Conservation (phyloP, 2,797 vertebrate species). For the Columba guinea region DNA sequence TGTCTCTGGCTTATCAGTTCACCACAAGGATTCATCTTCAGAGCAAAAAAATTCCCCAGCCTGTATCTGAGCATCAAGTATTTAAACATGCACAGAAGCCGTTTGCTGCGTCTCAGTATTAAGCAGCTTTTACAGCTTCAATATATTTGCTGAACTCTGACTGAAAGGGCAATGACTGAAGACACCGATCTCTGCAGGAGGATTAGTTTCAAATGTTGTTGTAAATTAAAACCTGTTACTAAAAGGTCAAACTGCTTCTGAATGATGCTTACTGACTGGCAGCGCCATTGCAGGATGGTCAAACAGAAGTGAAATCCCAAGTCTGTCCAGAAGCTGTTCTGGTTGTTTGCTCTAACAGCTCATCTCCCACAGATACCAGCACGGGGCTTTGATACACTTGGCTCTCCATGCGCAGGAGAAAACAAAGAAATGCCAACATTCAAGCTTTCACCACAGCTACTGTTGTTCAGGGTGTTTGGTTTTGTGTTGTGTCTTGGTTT, state of each 20-base stretch:
- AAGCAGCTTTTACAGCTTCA: background rate
- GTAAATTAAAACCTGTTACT: background rate
- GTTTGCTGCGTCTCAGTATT: background rate
- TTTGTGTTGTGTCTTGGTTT: background rate
- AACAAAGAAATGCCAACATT: background rate
- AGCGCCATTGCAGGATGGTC: background rate
- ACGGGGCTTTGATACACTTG: background rate
- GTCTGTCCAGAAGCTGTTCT: background rate
- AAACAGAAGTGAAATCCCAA: background rate
- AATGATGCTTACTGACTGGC: background rate
- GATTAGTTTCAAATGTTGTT: background rate
- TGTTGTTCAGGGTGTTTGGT: background rate
- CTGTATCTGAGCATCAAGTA: background rate
- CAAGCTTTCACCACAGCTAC: background rate
- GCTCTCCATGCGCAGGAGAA: background rate
- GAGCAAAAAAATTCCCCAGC: background rate
- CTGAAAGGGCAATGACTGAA: background rate
- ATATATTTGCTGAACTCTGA: background rate
- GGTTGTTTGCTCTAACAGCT: background rate
- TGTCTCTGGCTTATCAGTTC: background rate
- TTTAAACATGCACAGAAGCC: background rate
- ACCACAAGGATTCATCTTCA: background rate
- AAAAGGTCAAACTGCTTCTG: background rate
- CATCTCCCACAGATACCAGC: background rate
- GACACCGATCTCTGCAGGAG: background rate